phyloP scores from a whole-genome alignment of 2,797 vertebrate genomes.

The Psittacula derbiana region DNA sequence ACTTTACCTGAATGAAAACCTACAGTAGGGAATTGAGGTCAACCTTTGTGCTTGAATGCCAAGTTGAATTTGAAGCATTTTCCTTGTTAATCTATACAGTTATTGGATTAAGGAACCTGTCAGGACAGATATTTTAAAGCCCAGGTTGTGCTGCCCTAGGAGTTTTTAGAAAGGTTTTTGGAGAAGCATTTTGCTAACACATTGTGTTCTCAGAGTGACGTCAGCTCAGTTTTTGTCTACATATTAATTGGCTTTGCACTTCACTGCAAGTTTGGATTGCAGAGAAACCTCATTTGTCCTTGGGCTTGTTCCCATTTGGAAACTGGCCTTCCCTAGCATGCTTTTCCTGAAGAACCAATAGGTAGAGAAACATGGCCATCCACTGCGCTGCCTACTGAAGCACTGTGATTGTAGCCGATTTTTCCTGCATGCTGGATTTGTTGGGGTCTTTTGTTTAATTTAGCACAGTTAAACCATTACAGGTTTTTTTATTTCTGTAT shows the following conservation, averaged over 20 bases:
- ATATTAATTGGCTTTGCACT: not conserved
- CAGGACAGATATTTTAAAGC: not conserved
- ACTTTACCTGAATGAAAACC: not conserved
- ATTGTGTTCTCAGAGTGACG: not conserved
- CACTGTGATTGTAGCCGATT: not conserved
- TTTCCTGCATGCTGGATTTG: not conserved
- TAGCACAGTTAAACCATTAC: not conserved
- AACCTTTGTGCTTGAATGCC: not conserved
- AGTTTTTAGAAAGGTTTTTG: not conserved
- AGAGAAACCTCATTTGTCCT: not conserved
- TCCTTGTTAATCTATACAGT: not conserved
- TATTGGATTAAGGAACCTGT: slow-evolving; percentile 3
- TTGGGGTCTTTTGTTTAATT: not conserved
- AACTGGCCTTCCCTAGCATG: not conserved
- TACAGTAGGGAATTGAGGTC: not conserved
- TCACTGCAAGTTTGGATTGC: not conserved
- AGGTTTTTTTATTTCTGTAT: not conserved
- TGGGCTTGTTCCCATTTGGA: not conserved
- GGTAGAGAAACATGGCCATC: not conserved
- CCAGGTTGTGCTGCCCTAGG: not conserved
- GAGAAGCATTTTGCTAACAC: not conserved
- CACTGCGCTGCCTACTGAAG: not conserved
- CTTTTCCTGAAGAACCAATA: not conserved
- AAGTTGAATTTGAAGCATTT: not conserved
- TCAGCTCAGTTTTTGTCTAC: not conserved